These are phyloP conservation scores for Acanthosepion lycidas DNA, from an alignment of 2,888 invertebrate species.

Conservation along the genomic window DNA sequence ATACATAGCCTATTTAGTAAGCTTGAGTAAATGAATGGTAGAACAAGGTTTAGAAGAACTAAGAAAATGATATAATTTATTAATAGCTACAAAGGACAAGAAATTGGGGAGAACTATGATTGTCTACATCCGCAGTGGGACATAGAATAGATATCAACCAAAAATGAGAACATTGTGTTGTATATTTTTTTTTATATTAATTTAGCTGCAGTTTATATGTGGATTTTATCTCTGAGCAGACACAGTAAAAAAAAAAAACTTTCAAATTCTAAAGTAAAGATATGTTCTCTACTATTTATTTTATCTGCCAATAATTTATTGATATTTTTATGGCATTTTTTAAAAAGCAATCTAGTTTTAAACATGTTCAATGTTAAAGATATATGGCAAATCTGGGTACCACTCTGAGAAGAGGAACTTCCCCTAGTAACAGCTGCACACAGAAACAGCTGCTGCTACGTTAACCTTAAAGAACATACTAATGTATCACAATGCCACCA, in stretches of 20 bases:
- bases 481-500: neutral
- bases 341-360: too few species aligned
- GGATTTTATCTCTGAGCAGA: neutral
- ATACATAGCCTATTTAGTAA: too few species aligned
- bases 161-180: too few species aligned
- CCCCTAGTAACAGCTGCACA: neutral
- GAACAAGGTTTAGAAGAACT: too few species aligned
- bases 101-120: too few species aligned
- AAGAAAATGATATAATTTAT: too few species aligned
- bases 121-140: too few species aligned
- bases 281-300: neutral
- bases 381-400: neutral
- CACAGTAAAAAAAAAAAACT: neutral
- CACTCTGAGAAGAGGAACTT: neutral
- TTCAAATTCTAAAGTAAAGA: neutral
- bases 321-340: neutral
- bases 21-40: too few species aligned
- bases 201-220: neutral
- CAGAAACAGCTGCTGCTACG: neutral
- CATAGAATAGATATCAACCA: too few species aligned
- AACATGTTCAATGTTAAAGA: neutral
- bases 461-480: neutral
- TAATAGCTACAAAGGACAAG: too few species aligned
- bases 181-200: too few species aligned
- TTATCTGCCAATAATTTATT: neutral